phyloP scores from a whole-genome alignment of 2,797 vertebrate genomes.

The Meriones psammophilus region DNA sequence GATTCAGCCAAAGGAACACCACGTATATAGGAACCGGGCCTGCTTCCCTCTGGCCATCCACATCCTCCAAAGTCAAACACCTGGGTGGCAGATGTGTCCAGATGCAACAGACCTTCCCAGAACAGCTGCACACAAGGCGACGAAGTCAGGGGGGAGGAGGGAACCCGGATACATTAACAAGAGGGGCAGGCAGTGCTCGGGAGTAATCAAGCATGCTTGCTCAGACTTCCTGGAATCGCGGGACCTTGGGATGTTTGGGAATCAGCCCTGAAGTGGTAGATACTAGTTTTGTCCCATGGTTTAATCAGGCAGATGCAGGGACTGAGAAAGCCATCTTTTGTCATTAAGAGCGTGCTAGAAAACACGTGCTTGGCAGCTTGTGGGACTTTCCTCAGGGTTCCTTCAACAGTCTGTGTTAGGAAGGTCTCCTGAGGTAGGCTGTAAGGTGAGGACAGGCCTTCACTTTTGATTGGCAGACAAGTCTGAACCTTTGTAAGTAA shows the following conservation, averaged over 20 bases:
- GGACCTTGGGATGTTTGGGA: constrained; percentile 66
- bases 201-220: constrained; percentile 50
- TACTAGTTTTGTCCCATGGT: constrained; percentile 48
- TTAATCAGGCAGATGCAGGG: constrained; percentile 70
- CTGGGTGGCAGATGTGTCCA: constrained; percentile 69
- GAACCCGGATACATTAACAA: neutral
- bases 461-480: neutral
- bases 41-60: constrained; percentile 38
- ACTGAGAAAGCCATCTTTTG: constrained; percentile 72
- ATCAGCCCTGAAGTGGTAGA: constrained; percentile 34
- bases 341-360: constrained; percentile 36
- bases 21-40: neutral
- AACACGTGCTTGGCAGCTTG: constrained; percentile 35
- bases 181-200: constrained; percentile 33
- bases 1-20: neutral
- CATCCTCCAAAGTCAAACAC: constrained; percentile 56
- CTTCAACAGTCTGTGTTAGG: neutral
- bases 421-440: neutral
- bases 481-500: neutral
- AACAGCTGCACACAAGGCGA: constrained; percentile 63
- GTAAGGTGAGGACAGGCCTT: neutral
- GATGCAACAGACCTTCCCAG: neutral
- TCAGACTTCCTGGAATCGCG: constrained; percentile 63
- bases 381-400: neutral
- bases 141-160: neutral